Evolutionary conservation across 53 echinoderm and acorn worm species (phyloP), one percentile per base, ranked within the genome.

Genomic region (Stichopus horrens): DNA sequence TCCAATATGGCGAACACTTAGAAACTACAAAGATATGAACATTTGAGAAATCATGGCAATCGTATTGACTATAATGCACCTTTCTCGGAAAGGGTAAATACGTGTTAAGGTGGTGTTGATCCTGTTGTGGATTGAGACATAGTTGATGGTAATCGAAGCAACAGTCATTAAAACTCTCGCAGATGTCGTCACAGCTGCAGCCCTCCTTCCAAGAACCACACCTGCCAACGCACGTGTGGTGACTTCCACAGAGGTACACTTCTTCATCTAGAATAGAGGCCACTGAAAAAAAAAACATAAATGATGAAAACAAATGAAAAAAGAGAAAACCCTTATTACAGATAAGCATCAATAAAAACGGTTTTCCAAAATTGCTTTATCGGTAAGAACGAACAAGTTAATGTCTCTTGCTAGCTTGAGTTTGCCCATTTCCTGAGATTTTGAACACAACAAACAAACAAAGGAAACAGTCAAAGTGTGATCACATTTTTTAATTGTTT

Each of bases 1-100:
- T 83, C 83, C 83, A 83, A 37, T 19, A 83, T 19, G 83, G 83
- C 19, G 83, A 83, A 63, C 83, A 83, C 16, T 21, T 5, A 4
- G 59, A 20, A 13, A 83, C 83, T 8, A 63, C 83, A 8, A 55
- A 58, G n/a, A 56, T 23, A 20, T 83, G 4, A 16, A 58, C 60
- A 58, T 83, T 79, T 9, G 53, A 2, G 19, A 16, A 9, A 79
- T 55, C 14, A 53, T n/a, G 16, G 10, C 79, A 79, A 11, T 9
- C 58, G 21, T 22, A 83, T 37, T 14, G 59, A 21, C 58, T 57
- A 9, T 23, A 8, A 57, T 83, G 21, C 21, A 83, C 59, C 37
- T 7, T 83, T 20, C 7, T 58, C 6, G 83, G 23, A 57, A 83
- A 83, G 37, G 37, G 37, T 37, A 37, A 37, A 37, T 1, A 53